These are phyloP conservation scores for Galerucella pusilla DNA, from an alignment of 2,888 invertebrate genomes.

Conservation along the genomic window DNA sequence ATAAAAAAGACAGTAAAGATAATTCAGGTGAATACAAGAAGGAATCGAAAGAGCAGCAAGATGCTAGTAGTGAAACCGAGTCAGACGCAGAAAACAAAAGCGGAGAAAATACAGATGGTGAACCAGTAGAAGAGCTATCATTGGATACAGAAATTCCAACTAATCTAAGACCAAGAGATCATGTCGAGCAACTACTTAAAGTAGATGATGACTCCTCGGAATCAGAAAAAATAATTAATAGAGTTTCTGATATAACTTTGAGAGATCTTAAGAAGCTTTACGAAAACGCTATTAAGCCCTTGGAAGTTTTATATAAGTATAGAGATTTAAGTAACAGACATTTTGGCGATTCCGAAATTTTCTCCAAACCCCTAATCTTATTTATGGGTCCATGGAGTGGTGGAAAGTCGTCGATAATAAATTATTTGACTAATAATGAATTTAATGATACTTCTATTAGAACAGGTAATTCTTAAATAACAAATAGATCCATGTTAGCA, in stretches of 20 bases:
- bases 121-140: slow-evolving; percentile 68
- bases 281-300: slow-evolving; percentile 87
- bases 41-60: slow-evolving; percentile 27
- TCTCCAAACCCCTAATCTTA: slow-evolving; percentile 90
- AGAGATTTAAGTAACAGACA: slow-evolving; percentile 91
- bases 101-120: slow-evolving; percentile 42
- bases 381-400: slow-evolving; percentile 98
- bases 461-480: slow-evolving; percentile 75
- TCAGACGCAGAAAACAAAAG: slow-evolving; percentile 25
- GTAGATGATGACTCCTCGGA: slow-evolving; percentile 81
- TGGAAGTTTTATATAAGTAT: slow-evolving; percentile 92
- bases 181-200: slow-evolving; percentile 83
- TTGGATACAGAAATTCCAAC: slow-evolving; percentile 81
- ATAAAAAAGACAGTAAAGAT: slow-evolving; percentile 22
- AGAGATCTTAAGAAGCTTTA: slow-evolving; percentile 88
- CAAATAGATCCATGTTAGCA: not conserved
- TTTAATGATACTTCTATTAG: slow-evolving; percentile 84
- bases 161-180: slow-evolving; percentile 81
- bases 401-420: slow-evolving; percentile 93
- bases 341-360: slow-evolving; percentile 94
- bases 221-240: slow-evolving; percentile 76
- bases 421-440: slow-evolving; percentile 90
- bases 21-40: slow-evolving; percentile 3
- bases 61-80: slow-evolving; percentile 11
- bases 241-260: slow-evolving; percentile 81